Evolutionary conservation across 2,797 vertebrate species (phyloP).

Genomic region (Myotis daubentonii): DNA sequence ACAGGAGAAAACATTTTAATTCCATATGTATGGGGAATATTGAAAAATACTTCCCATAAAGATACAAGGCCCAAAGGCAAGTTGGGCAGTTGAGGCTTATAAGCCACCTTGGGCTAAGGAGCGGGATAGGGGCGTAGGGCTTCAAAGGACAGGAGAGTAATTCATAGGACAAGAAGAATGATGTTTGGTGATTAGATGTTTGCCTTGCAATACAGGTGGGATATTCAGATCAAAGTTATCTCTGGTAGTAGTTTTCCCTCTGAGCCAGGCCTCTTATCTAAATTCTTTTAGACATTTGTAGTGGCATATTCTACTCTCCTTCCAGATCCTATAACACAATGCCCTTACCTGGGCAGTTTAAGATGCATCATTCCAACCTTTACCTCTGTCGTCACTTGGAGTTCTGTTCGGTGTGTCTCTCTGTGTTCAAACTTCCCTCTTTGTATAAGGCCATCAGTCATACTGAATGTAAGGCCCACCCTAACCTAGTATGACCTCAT

Average conservation of each 20-base stretch:
- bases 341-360: background rate
- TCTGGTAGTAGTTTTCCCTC: background rate
- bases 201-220: background rate
- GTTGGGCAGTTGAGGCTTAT: background rate
- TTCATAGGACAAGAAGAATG: background rate
- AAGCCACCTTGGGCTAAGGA: background rate
- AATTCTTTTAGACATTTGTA: background rate
- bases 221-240: background rate
- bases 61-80: background rate
- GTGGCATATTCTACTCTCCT: too few relatives aligned
- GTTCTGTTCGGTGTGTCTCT: background rate
- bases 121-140: background rate
- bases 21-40: background rate
- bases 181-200: background rate
- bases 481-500: background rate
- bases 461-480: background rate
- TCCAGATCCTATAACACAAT: background rate
- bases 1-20: background rate
- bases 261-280: background rate
- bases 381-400: fast-evolving
- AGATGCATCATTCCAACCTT: background rate
- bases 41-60: background rate
- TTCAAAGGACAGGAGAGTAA: background rate
- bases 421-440: background rate
- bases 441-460: background rate